These are phyloP conservation scores for Ceryle rudis DNA, from an alignment of 2,797 vertebrate species.

Conservation along the genomic window DNA sequence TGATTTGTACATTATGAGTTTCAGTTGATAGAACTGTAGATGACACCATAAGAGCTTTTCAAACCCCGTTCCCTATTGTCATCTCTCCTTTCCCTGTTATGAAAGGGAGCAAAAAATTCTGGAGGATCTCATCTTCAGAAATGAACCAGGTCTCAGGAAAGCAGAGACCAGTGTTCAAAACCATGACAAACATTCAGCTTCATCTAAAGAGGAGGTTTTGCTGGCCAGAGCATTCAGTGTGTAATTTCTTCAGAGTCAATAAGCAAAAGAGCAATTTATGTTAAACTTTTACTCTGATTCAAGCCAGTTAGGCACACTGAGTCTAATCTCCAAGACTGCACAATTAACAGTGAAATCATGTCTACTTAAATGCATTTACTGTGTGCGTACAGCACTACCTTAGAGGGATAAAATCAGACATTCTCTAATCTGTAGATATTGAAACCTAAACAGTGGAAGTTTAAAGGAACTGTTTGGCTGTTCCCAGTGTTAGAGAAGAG, in stretches of 20 bases:
- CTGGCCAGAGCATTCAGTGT: not conserved
- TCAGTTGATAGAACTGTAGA: slow-evolving; percentile 26
- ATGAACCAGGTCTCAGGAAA: not conserved
- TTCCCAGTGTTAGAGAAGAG: not conserved
- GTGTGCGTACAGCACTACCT: not conserved
- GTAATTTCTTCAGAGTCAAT: not conserved
- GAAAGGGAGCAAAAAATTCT: not conserved
- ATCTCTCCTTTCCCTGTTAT: not conserved
- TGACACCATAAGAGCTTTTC: not conserved
- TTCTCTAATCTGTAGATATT: not conserved
- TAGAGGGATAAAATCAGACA: not conserved
- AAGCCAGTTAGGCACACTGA: not conserved
- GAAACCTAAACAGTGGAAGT: not conserved
- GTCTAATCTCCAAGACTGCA: slow-evolving; percentile 35
- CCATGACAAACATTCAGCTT: not conserved
- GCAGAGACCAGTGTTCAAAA: not conserved
- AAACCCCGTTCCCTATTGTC: not conserved
- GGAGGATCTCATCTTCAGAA: not conserved
- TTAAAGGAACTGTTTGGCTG: not conserved
- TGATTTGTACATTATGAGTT: not conserved
- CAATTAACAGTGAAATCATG: not conserved
- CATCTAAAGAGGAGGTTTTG: not conserved
- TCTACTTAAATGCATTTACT: not conserved
- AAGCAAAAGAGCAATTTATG: not conserved
- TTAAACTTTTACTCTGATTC: not conserved